Conservation (phyloP, 1,140 invertebrate species). For the Drosophila ironensis region DNA sequence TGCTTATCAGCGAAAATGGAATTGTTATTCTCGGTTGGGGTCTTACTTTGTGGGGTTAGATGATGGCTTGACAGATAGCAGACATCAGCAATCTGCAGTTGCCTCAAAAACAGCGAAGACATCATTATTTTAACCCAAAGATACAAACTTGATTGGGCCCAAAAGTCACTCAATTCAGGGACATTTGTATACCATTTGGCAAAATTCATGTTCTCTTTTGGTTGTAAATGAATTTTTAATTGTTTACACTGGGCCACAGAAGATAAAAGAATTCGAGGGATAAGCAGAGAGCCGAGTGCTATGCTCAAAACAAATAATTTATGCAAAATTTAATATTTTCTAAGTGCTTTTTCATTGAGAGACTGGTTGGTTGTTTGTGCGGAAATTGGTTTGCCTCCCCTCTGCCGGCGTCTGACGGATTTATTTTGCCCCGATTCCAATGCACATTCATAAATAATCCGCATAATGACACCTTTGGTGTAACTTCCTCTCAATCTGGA, state of each 20-base stretch:
- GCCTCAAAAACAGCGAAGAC: no score
- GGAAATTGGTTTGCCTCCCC: constrained; percentile 6
- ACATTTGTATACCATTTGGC: no score
- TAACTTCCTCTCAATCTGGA: constrained; percentile 31
- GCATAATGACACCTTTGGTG: constrained; percentile 40
- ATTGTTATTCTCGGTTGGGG: constrained; percentile 31
- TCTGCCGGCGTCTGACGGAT: constrained; percentile 1
- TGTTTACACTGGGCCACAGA: constrained; percentile 5
- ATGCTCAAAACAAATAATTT: constrained; percentile 10
- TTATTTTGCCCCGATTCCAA: constrained; percentile 17
- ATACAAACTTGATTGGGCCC: no score
- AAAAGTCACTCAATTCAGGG: no score
- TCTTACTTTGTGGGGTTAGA: constrained; percentile 17
- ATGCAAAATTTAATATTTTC: constrained; percentile 15
- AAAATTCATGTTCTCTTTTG: no score
- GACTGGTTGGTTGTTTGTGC: constrained; percentile 5
- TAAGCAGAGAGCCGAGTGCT: neutral
- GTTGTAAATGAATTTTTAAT: constrained; percentile 24
- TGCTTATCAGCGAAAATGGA: constrained; percentile 18
- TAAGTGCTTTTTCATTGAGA: neutral
- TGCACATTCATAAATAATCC: constrained; percentile 31
- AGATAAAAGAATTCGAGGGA: neutral
- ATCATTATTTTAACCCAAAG: no score
- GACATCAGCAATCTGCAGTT: no score
- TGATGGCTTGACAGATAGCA: constrained; percentile 14